Conservation (phyloP, 2,797 vertebrate genomes). For the Lepilemur ruficaudatus region DNA sequence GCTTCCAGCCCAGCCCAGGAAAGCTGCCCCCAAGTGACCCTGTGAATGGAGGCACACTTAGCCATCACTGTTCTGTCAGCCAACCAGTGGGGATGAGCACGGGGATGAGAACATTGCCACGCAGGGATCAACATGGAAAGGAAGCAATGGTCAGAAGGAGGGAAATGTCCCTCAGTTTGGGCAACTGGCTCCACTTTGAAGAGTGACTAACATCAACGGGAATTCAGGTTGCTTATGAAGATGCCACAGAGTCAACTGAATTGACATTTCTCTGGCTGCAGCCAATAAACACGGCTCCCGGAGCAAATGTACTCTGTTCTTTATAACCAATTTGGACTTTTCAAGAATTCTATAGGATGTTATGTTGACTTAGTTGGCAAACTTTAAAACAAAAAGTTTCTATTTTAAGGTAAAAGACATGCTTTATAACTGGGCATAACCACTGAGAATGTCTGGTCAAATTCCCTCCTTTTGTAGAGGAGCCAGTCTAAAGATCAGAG, state of each 20-base stretch:
- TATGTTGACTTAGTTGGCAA: neutral
- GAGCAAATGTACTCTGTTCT: neutral
- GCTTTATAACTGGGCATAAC: neutral
- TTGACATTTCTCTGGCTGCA: neutral
- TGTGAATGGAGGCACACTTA: neutral
- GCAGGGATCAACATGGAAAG: neutral
- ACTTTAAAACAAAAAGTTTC: neutral
- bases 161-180: neutral
- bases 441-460: neutral
- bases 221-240: neutral
- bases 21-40: neutral
- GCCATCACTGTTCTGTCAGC: neutral
- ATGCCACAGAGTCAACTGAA: neutral
- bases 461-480: neutral
- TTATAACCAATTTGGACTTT: neutral
- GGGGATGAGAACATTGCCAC: neutral
- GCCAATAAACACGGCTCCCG: neutral
- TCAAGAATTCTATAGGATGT: neutral
- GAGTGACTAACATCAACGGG: neutral
- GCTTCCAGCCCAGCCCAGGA: neutral
- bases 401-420: neutral
- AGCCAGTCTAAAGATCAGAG: neutral
- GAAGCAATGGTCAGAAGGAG: neutral
- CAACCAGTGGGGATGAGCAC: neutral
- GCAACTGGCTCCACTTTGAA: neutral